A percentile compares a stretch with the other conserved stretches of the same genome.
Evolutionary conservation across 2,113 vertebrate genomes (phyloP).

Genomic region (Bubo bubo): DNA sequence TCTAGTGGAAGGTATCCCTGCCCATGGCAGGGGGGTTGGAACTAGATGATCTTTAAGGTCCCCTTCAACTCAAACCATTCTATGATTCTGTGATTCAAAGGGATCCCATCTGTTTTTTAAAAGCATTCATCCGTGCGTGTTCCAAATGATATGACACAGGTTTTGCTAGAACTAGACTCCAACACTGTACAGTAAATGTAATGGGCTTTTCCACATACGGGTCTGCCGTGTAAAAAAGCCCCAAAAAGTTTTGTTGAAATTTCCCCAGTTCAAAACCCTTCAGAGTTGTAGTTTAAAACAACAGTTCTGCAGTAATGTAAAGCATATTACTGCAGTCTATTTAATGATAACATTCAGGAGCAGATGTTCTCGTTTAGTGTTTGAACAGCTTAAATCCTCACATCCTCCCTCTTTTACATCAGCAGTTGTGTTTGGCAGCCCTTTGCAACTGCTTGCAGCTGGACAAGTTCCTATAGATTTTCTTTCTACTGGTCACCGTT

Average conservation of each 20-base stretch:
- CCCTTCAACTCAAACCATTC: no score
- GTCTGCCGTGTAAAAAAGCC: constrained; percentile 36
- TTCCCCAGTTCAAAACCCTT: not conserved
- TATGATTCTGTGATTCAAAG: not conserved
- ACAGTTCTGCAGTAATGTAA: not conserved
- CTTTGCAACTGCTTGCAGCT: constrained; percentile 28
- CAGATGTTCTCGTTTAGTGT: constrained; percentile 60
- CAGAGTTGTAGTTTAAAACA: not conserved
- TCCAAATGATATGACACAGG: constrained; percentile 26
- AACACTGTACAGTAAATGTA: constrained; percentile 27
- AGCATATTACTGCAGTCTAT: not conserved
- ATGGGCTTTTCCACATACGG: constrained; percentile 3
- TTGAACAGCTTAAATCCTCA: constrained; percentile 14
- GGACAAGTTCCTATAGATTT: constrained; percentile 1
- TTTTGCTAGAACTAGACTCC: constrained; percentile 8
- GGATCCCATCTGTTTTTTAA: not conserved
- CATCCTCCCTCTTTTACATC: constrained; percentile 40
- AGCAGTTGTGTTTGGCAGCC: constrained; percentile 34
- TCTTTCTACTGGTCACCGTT: not conserved
- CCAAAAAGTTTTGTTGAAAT: not conserved
- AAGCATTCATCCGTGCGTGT: not conserved
- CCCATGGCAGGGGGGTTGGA: no score
- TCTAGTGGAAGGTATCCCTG: no score
- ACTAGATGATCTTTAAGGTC: no score
- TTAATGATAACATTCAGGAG: constrained; percentile 19